Conservation (phyloP, 1,140 invertebrate genomes). For the Ctenoplectra terminalis region DNA sequence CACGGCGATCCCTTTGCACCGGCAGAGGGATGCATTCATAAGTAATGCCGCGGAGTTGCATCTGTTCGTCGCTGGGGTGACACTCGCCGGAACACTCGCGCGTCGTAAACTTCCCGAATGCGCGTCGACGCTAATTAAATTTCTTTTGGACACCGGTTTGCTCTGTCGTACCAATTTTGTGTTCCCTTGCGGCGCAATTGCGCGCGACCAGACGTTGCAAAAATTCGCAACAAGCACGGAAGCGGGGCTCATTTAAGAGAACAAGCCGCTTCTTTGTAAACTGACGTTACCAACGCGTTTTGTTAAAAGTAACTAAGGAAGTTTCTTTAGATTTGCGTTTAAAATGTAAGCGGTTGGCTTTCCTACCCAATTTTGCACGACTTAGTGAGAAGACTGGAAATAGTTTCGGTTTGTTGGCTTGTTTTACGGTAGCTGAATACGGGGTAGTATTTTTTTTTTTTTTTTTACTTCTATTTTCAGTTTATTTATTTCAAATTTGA, state of each 20-base stretch:
- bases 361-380: neutral
- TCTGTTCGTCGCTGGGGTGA: slow-evolving; percentile 30
- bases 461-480: too few relatives aligned
- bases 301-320: neutral
- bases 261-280: neutral
- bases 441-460: neutral
- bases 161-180: too few relatives aligned
- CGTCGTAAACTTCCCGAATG: slow-evolving; percentile 31
- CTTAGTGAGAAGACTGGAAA: neutral
- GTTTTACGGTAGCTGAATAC: neutral
- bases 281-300: neutral
- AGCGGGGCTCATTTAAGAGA: too few relatives aligned
- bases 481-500: too few relatives aligned
- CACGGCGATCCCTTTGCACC: neutral
- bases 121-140: slow-evolving; percentile 53
- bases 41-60: neutral
- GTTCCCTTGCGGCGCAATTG: neutral
- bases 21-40: neutral
- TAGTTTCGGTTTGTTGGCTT: neutral
- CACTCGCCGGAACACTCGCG: slow-evolving; percentile 9
- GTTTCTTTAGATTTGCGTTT: neutral
- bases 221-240: slow-evolving; percentile 12
- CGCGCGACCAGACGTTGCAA: neutral
- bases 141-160: slow-evolving; percentile 24
- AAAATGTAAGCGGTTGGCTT: neutral